These are phyloP conservation scores for Gallirallus australis DNA, from an alignment of 2,797 vertebrate species.

Conservation along the genomic window DNA sequence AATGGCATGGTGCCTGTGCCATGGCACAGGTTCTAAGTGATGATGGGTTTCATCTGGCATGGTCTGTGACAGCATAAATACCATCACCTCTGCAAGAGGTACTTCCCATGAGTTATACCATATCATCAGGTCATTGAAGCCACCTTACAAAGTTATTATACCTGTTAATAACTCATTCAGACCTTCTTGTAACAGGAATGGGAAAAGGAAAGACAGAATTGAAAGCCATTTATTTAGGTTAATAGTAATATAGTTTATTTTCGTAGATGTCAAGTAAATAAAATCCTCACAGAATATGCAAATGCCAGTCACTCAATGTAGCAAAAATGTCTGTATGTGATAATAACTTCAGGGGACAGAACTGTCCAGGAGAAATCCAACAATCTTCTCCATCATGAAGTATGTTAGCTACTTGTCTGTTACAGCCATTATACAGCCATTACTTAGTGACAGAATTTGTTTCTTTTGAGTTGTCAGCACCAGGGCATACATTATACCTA, in stretches of 20 bases:
- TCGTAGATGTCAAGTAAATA: background rate
- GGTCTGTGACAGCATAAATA: background rate
- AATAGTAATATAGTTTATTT: background rate
- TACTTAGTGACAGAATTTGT: background rate
- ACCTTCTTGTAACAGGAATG: background rate
- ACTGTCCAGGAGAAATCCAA: background rate
- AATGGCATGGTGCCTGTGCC: slow-evolving; percentile 1
- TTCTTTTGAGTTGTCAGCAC: background rate
- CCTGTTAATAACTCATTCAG: background rate
- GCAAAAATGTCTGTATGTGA: background rate
- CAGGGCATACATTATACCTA: background rate
- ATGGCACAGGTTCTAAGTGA: background rate
- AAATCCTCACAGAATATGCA: background rate
- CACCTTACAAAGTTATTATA: slow-evolving; percentile 14
- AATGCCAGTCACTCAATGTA: background rate
- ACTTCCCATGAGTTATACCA: background rate
- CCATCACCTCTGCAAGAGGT: slow-evolving; percentile 2
- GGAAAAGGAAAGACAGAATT: background rate
- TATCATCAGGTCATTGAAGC: background rate
- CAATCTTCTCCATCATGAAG: background rate
- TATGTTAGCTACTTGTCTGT: background rate
- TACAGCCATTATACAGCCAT: background rate
- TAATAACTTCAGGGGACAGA: background rate
- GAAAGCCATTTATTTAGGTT: background rate
- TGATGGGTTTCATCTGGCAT: slow-evolving; percentile 54